These are phyloP conservation scores for Leucoraja ocellata DNA, from an alignment of 2,797 vertebrate species.

Conservation along the genomic window DNA sequence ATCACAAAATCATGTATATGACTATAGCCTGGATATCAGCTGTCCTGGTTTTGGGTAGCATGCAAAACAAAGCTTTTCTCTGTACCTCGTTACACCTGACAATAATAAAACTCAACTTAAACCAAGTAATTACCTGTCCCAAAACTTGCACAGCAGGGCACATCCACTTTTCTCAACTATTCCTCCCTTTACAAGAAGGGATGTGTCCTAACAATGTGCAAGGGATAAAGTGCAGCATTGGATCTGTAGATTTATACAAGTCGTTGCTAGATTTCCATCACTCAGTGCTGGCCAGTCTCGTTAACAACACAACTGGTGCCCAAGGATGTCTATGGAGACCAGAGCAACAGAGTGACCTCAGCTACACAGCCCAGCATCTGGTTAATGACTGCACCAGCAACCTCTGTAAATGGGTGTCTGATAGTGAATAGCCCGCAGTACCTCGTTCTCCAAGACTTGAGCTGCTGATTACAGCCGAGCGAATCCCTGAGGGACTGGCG, in stretches of 20 bases:
- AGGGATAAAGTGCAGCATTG: no score
- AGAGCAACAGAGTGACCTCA: slow-evolving; percentile 24
- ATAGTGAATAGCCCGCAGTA: background rate
- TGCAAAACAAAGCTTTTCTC: no score
- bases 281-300: background rate
- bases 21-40: background rate
- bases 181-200: background rate
- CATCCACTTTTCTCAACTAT: background rate
- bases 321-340: background rate
- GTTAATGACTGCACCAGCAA: slow-evolving; percentile 17
- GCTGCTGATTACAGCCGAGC: slow-evolving; percentile 18
- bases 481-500: background rate
- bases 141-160: background rate
- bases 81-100: no score
- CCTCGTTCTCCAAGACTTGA: background rate
- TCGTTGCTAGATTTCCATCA: background rate
- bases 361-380: background rate
- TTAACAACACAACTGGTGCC: slow-evolving; percentile 6
- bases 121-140: background rate
- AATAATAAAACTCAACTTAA: no score
- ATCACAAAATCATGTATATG: background rate
- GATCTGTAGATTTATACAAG: slow-evolving; percentile 5
- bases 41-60: no score
- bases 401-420: slow-evolving; percentile 25
- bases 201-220: background rate